phyloP scores from a whole-genome alignment of 2,888 invertebrate species.

The Phalangium opilio region DNA sequence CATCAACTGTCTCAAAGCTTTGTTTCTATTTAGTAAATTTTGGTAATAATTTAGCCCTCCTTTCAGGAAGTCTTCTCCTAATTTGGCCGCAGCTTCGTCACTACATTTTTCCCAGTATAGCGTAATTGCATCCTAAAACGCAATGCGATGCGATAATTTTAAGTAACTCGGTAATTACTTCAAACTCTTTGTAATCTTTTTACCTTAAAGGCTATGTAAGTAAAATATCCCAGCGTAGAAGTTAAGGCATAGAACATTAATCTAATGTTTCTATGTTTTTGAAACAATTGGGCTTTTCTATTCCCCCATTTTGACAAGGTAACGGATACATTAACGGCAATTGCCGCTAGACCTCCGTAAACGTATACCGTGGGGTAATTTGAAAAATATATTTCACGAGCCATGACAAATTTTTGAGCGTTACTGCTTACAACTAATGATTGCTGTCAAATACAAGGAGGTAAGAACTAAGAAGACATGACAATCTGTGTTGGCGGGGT shows the following conservation, averaged over 20 bases:
- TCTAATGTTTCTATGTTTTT: constrained; percentile 38
- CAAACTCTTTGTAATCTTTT: no score
- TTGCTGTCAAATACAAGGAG: constrained; percentile 35
- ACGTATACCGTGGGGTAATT: constrained; percentile 43
- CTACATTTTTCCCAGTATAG: constrained; percentile 44
- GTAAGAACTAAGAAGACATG: no score
- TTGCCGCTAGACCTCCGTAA: constrained; percentile 40
- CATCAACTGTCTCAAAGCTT: constrained; percentile 49
- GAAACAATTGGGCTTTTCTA: constrained; percentile 39
- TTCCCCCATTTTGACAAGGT: constrained; percentile 40
- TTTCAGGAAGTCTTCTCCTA: constrained; percentile 46
- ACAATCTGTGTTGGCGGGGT: no score
- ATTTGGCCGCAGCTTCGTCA: constrained; percentile 44
- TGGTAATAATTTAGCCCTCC: constrained; percentile 62
- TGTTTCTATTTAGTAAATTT: constrained; percentile 53
- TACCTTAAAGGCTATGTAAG: constrained; percentile 41
- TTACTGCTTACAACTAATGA: constrained; percentile 56
- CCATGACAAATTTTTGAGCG: constrained; percentile 64
- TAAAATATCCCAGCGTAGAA: constrained; percentile 40
- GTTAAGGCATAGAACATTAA: constrained; percentile 40
- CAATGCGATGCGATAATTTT: no score
- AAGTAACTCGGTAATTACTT: no score
- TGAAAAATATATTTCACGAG: constrained; percentile 50
- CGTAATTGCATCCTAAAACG: constrained; percentile 42
- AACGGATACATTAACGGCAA: constrained; percentile 39